These are phyloP conservation scores for Eristalis pertinax DNA, from an alignment of 2,888 invertebrate genomes.

Conservation along the genomic window DNA sequence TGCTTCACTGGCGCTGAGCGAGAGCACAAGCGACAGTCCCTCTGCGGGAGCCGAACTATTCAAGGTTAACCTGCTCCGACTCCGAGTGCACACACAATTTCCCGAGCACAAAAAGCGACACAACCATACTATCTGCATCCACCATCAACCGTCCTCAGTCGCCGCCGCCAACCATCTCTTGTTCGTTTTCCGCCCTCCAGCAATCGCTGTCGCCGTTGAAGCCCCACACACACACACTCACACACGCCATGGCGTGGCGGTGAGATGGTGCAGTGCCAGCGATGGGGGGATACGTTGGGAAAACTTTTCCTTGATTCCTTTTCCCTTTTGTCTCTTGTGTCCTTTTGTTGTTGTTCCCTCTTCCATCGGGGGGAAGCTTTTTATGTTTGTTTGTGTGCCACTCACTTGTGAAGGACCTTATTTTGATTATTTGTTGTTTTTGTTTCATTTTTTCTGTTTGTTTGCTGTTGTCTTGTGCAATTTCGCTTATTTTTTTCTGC, in stretches of 20 bases:
- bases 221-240: constrained; percentile 5
- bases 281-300: constrained; percentile 9
- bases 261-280: constrained; percentile 9
- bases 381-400: background rate
- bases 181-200: background rate
- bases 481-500: background rate
- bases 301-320: constrained; percentile 52
- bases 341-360: background rate
- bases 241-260: background rate
- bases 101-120: constrained; percentile 43
- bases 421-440: background rate
- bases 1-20: background rate
- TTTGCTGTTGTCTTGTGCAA: constrained; percentile 15
- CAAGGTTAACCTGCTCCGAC: constrained; percentile 65
- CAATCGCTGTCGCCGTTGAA: constrained; percentile 15
- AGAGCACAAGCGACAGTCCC: constrained; percentile 15
- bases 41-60: constrained; percentile 28
- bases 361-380: constrained; percentile 1
- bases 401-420: constrained; percentile 26
- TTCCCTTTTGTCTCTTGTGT: constrained; percentile 29
- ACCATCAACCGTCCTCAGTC: background rate
- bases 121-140: background rate
- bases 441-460: background rate
- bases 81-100: constrained; percentile 66
- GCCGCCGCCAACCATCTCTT: background rate